phyloP scores from a whole-genome alignment of 2,113 vertebrate species.

The Gasterosteus nipponicus region DNA sequence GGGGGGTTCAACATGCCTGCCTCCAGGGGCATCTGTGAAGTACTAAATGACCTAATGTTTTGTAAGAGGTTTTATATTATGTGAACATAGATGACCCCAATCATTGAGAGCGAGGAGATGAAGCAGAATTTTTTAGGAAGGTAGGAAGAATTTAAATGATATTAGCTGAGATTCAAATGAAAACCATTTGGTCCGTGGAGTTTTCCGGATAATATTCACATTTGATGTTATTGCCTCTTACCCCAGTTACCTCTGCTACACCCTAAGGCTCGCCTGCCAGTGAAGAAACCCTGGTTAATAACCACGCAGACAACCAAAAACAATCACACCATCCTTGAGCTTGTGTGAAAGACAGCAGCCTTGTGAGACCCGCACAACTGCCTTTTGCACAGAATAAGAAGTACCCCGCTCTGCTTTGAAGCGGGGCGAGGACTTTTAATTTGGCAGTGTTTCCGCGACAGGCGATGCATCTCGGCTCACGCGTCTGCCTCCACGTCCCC shows the following conservation, averaged over 20 bases:
- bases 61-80: slow-evolving; percentile 32
- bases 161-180: slow-evolving; percentile 61
- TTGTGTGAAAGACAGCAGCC: slow-evolving; percentile 47
- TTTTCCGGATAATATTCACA: slow-evolving; percentile 59
- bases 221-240: slow-evolving; percentile 51
- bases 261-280: slow-evolving; percentile 50
- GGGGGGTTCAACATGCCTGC: slow-evolving; percentile 3
- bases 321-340: slow-evolving; percentile 52
- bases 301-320: slow-evolving; percentile 37
- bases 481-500: slow-evolving; percentile 39
- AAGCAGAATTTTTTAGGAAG: slow-evolving; percentile 7
- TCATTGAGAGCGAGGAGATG: slow-evolving; percentile 33
- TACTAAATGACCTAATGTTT: slow-evolving; percentile 39
- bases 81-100: slow-evolving; percentile 45
- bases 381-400: slow-evolving; percentile 54
- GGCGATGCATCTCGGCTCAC: slow-evolving; percentile 36
- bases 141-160: slow-evolving; percentile 52
- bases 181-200: slow-evolving; percentile 31
- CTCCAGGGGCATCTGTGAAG: slow-evolving; percentile 8
- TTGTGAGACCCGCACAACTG: slow-evolving; percentile 32
- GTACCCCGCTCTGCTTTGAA: slow-evolving; percentile 47
- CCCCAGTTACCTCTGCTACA: slow-evolving; percentile 21
- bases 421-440: slow-evolving; percentile 54
- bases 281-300: slow-evolving; percentile 51
- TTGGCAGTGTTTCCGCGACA: slow-evolving; percentile 47